phyloP scores from a whole-genome alignment of 2,888 invertebrate genomes.

The Ellobium chinense region DNA sequence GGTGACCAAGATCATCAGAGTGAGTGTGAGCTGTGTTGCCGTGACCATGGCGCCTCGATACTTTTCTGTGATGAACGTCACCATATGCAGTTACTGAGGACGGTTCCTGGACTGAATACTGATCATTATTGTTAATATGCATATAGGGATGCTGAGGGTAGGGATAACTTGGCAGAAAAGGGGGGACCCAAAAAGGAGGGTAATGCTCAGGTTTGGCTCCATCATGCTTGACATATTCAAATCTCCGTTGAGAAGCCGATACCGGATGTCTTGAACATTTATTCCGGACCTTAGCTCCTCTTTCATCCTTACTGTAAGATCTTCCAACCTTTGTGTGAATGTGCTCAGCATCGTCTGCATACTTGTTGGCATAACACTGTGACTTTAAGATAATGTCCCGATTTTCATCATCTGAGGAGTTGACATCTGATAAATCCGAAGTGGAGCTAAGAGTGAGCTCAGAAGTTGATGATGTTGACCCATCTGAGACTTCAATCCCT shows the following conservation, averaged over 20 bases:
- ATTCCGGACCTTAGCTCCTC: not conserved
- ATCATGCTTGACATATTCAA: not conserved
- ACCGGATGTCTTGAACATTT: not conserved
- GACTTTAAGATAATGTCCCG: not conserved
- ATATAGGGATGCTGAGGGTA: too few relatives aligned
- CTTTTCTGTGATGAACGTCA: not conserved
- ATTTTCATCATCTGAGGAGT: slow-evolving; percentile 8
- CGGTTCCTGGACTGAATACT: not conserved
- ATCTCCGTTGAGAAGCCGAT: not conserved
- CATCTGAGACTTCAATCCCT: slow-evolving; percentile 31
- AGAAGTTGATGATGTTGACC: slow-evolving; percentile 37
- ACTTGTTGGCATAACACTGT: slow-evolving; percentile 40
- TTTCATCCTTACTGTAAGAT: not conserved
- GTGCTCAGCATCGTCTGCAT: slow-evolving; percentile 21
- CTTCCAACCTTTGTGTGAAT: not conserved
- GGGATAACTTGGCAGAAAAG: not conserved
- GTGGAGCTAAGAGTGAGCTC: slow-evolving; percentile 31
- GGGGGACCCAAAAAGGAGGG: too few relatives aligned
- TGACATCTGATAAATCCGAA: slow-evolving; percentile 32
- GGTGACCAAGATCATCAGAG: too few relatives aligned
- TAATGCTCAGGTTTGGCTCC: not conserved
- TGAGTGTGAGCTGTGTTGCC: too few relatives aligned
- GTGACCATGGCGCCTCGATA: too few relatives aligned
- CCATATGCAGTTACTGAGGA: not conserved
- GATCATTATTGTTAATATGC: not conserved